phyloP scores from a whole-genome alignment of 1,140 invertebrate species.

The Mya arenaria region DNA sequence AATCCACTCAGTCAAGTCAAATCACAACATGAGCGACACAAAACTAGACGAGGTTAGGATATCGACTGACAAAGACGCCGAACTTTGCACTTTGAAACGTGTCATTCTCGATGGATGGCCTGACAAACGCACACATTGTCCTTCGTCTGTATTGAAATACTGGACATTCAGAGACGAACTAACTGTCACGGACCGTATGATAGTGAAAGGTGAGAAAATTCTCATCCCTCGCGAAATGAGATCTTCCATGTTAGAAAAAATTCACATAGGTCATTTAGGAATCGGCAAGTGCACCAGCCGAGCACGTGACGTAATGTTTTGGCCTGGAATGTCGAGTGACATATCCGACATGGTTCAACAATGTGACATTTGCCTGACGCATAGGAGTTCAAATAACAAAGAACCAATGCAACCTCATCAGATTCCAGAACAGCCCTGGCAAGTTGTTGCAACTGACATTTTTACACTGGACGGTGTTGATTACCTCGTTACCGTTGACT shows the following conservation, averaged over 20 bases:
- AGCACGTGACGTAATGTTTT: slow-evolving; percentile 39
- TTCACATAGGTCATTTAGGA: slow-evolving; percentile 52
- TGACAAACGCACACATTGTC: neutral
- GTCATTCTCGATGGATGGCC: slow-evolving; percentile 9
- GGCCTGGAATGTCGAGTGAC: slow-evolving; percentile 39
- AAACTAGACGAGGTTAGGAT: slow-evolving; percentile 2
- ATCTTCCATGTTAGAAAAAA: neutral
- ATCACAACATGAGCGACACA: neutral
- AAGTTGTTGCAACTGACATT: slow-evolving; percentile 29
- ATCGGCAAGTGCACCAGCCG: slow-evolving; percentile 9
- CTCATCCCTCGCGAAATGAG: slow-evolving; percentile 12
- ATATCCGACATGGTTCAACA: slow-evolving; percentile 17
- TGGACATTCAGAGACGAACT: slow-evolving; percentile 36
- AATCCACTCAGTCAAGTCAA: neutral
- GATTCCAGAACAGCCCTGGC: slow-evolving; percentile 25
- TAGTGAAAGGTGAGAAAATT: slow-evolving; percentile 44
- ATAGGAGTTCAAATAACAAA: slow-evolving; percentile 28
- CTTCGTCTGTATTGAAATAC: neutral
- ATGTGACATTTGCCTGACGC: slow-evolving; percentile 29
- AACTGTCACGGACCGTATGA: neutral
- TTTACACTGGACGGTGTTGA: slow-evolving; percentile 37
- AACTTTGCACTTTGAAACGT: neutral
- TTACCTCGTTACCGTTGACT: slow-evolving; percentile 52
- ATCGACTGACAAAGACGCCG: neutral
- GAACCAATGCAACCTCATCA: neutral